Percentiles rank a stretch among this genome's conserved stretches.
Evolutionary conservation across 2,797 vertebrate genomes (phyloP).

Genomic region (Miichthys miiuy): DNA sequence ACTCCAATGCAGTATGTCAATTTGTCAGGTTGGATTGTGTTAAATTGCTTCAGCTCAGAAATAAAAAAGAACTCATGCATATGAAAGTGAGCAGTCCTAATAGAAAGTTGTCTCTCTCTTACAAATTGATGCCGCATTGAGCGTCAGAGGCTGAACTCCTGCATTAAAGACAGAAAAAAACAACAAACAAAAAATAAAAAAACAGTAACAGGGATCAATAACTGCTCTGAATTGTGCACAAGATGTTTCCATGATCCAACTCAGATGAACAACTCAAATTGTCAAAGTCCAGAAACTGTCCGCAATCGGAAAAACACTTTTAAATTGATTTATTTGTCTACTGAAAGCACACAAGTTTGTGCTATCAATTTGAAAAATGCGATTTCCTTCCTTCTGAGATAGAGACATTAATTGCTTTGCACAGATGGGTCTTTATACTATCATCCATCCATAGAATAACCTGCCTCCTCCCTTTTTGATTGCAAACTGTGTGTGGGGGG

Average conservation of each 20-base stretch:
- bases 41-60: conserved; percentile 64
- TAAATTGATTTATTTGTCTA: conserved; percentile 23
- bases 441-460: conserved; percentile 27
- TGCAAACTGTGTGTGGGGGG: conserved; percentile 46
- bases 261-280: conserved; percentile 8
- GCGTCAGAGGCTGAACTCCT: conserved; percentile 41
- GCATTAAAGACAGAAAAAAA: conserved; percentile 36
- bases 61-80: conserved; percentile 61
- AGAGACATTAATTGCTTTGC: conserved; percentile 57
- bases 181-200: too few species aligned
- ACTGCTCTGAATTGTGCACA: conserved; percentile 10
- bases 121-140: conserved; percentile 55
- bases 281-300: conserved; percentile 2
- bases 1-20: conserved; percentile 39
- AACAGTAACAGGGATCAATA: conserved; percentile 38
- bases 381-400: conserved; percentile 47
- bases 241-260: conserved; percentile 29
- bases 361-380: conserved; percentile 40
- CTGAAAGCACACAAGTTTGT: conserved; percentile 27
- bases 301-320: not conserved
- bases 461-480: conserved; percentile 28
- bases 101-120: conserved; percentile 64
- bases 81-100: conserved; percentile 63
- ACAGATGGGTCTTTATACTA: conserved; percentile 42
- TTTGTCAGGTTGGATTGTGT: conserved; percentile 63